Evolutionary conservation across 2,113 vertebrate species (phyloP).

Genomic region (Formicarius rufipectus): DNA sequence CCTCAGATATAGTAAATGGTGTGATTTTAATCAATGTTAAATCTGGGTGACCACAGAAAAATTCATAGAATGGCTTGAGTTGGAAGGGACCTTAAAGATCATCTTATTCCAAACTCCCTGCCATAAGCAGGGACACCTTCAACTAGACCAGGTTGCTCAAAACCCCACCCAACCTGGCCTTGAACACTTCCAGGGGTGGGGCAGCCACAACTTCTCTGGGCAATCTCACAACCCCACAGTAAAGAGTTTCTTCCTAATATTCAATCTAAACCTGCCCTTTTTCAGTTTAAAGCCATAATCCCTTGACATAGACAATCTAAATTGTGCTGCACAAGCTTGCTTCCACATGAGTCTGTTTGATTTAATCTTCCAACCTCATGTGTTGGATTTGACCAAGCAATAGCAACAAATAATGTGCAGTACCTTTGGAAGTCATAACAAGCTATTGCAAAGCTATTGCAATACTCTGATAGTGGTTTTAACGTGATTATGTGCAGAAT

Average conservation of each 20-base stretch:
- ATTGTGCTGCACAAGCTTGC: accelerated
- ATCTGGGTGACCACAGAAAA: not conserved
- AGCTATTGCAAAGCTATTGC: not conserved
- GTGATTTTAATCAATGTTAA: not conserved
- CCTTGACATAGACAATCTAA: not conserved
- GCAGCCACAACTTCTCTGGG: not conserved
- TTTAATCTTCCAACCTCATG: not conserved
- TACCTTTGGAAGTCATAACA: not conserved
- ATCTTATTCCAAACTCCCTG: not conserved
- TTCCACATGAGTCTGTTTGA: not conserved
- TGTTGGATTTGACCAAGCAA: not conserved
- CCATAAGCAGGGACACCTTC: not conserved
- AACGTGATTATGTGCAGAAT: not conserved
- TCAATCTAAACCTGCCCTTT: not conserved
- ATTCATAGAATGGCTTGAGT: not conserved
- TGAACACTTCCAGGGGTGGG: not conserved
- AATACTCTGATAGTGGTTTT: not conserved
- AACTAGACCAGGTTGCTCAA: not conserved
- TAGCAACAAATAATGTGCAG: not conserved
- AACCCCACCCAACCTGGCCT: not conserved
- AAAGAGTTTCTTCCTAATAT: not conserved
- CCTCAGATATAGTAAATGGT: not conserved
- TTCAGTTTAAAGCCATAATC: not conserved
- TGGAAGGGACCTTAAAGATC: not conserved
- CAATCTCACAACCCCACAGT: not conserved